Evolutionary conservation across 2,113 vertebrate genomes (phyloP).

Genomic region (Bothrops jararaca): DNA sequence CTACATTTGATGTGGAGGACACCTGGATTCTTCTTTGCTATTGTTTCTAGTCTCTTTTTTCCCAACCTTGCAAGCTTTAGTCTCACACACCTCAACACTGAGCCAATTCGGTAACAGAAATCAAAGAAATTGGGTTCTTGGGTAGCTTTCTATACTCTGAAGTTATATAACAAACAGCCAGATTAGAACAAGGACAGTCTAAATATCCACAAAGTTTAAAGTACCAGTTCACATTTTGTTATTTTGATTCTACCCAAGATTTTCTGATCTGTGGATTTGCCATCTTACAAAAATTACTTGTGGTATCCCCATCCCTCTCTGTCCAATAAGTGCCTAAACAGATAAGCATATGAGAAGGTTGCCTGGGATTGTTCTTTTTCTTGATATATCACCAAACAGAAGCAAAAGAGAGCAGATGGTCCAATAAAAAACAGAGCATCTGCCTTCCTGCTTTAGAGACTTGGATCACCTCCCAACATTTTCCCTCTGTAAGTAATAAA

Average conservation of each 20-base stretch:
- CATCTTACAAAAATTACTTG: not conserved
- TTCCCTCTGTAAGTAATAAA: not conserved
- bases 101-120: not conserved
- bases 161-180: not conserved
- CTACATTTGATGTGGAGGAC: not conserved
- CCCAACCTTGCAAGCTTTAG: not conserved
- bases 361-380: not conserved
- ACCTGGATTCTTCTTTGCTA: not conserved
- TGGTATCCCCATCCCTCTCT: too few species aligned
- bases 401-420: slow-evolving; percentile 8
- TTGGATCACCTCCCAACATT: not conserved
- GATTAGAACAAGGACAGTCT: not conserved
- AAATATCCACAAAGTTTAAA: not conserved
- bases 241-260: not conserved
- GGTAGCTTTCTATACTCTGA: not conserved
- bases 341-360: not conserved
- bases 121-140: not conserved
- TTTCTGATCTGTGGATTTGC: not conserved
- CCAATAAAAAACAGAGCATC: slow-evolving; percentile 1
- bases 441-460: not conserved
- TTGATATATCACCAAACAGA: not conserved
- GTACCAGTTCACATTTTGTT: not conserved
- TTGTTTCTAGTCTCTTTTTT: not conserved
- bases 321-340: not conserved
- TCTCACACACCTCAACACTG: not conserved